phyloP scores from a whole-genome alignment of 2,113 vertebrate genomes.

The Ploceus nigricollis region DNA sequence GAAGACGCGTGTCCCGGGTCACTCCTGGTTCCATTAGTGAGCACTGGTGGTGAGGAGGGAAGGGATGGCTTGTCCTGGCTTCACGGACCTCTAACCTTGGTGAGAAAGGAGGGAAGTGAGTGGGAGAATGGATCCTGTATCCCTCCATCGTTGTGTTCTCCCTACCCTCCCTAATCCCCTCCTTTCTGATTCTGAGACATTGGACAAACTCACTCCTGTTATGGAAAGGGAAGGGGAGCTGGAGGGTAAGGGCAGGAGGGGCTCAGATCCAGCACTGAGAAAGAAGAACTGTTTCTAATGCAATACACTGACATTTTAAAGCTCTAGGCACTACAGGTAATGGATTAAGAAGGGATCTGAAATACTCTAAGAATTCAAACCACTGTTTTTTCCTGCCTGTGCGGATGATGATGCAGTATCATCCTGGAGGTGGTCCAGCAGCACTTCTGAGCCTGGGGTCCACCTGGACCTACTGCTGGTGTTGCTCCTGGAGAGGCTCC shows the following conservation, averaged over 20 bases:
- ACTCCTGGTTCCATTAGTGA: neutral
- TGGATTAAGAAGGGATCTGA: slow-evolving; percentile 38
- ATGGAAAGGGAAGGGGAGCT: neutral
- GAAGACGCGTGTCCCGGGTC: neutral
- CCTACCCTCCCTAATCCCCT: neutral
- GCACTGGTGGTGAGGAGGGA: slow-evolving; percentile 9
- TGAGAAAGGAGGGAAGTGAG: neutral
- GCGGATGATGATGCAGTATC: neutral
- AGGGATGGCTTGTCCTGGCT: neutral
- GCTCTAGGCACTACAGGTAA: neutral
- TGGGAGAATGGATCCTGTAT: neutral
- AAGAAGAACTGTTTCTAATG: slow-evolving; percentile 7
- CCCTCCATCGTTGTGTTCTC: neutral
- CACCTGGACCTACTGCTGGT: neutral
- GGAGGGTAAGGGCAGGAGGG: neutral
- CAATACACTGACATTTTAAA: slow-evolving; percentile 24
- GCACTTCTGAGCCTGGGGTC: neutral
- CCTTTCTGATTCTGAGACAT: neutral
- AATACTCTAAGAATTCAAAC: slow-evolving; percentile 1
- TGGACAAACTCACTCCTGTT: neutral
- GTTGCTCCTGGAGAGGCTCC: neutral
- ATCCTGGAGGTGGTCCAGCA: neutral
- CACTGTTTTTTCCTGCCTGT: slow-evolving; percentile 28
- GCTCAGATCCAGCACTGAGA: neutral
- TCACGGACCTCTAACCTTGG: neutral